These are phyloP conservation scores for Drosophila barbarae DNA, from an alignment of 2,888 invertebrate genomes.

Conservation along the genomic window DNA sequence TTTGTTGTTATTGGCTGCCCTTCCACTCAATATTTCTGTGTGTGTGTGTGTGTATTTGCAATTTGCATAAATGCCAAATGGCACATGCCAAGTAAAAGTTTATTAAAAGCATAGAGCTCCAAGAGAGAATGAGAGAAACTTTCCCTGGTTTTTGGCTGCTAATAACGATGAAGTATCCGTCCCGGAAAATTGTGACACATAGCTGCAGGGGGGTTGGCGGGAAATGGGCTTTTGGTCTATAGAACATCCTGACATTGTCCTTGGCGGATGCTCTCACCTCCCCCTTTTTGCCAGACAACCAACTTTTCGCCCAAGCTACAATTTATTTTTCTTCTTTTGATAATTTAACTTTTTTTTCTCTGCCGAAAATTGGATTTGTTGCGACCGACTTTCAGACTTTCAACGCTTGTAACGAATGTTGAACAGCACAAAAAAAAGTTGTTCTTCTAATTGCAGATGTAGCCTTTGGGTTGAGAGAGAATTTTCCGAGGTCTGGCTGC, in stretches of 20 bases:
- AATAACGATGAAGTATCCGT: conserved; percentile 62
- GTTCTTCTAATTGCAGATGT: conserved; percentile 36
- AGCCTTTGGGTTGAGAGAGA: conserved; percentile 2
- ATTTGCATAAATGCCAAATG: conserved; percentile 67
- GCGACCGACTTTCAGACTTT: conserved; percentile 44
- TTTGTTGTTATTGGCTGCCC: conserved; percentile 62
- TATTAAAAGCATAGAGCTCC: conserved; percentile 57
- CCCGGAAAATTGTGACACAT: conserved; percentile 57
- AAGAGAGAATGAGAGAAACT: conserved; percentile 27
- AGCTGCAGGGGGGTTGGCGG: conserved; percentile 41
- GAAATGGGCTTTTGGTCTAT: conserved; percentile 7
- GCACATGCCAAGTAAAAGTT: conserved; percentile 60
- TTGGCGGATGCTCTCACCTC: conserved; percentile 3
- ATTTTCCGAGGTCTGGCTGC: conserved; percentile 1
- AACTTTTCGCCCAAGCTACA: conserved; percentile 49
- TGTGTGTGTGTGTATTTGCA: conserved; percentile 33
- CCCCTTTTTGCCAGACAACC: neutral
- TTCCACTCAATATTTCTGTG: conserved; percentile 16
- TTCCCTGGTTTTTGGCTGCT: conserved; percentile 36
- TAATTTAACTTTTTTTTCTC: conserved; percentile 51
- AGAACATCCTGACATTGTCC: conserved; percentile 26
- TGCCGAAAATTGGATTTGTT: conserved; percentile 48
- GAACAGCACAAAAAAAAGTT: conserved; percentile 28
- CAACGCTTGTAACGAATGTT: conserved; percentile 32
- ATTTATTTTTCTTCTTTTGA: conserved; percentile 55